Base-by-base conservation (phyloP, 2,888 invertebrate species). In the Epinotia ramella region DNA sequence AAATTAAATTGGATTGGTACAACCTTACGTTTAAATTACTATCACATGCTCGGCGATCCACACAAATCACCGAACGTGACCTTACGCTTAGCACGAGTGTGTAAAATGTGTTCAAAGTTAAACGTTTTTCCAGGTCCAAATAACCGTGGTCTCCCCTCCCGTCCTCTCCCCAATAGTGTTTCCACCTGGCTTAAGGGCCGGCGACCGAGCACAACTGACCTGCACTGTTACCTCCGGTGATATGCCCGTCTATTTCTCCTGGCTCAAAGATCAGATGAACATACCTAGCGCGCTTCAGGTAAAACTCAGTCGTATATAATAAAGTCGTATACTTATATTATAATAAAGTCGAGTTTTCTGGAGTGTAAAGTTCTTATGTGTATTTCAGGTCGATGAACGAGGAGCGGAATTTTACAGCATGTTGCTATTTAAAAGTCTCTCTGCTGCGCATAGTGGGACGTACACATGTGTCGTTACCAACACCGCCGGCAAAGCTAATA, bases 111-210 rank as follows among this genome's bases (percentile, higher is more conserved):
- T 69, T 49, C 16, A 62, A 49, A 53, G 46, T 33, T 44, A 68
- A 28, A 44, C n/a, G 40, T 56, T 67, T 69, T 71, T 72, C 7
- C 81, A 94, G 94, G 91, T 93, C 13, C 93, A 93, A 88, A 84
- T 94, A 77, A 88, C 91, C 33, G 92, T 95, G 80, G 87, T 94
- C 87, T 94, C 94, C 0, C 98, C 98, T 12, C 98, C 98, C n/a
- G 96, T 97, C 74, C 96, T 98, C 83, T 97, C 98, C 80, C 97
- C 97, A 6, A 97, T 98, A 85, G 95, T 95, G 71, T 98, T 98
- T 86, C 97, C 98, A 0, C 96, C 96, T 71, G 97, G 97, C 81
- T 93, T 98, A 53, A 96, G 97, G 89, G 96, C 95, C 16, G 97
- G 97, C 73, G 97, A 98, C 89, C 95, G 98, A 81, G 96, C 97